These are phyloP conservation scores for Papilio protenor DNA, from an alignment of 2,888 invertebrate species.

Conservation along the genomic window DNA sequence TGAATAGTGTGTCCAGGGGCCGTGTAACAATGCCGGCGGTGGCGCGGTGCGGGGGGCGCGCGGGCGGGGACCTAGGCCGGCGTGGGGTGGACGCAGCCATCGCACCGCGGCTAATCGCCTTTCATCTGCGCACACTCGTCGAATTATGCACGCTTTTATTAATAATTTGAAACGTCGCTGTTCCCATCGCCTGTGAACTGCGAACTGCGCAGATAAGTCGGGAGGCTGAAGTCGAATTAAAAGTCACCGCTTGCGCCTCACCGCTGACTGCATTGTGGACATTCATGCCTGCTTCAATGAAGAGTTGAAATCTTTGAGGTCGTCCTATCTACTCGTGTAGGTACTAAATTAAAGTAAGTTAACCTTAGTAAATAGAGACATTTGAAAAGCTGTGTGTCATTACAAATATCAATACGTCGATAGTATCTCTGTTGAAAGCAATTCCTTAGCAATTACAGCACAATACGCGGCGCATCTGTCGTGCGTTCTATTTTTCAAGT, in stretches of 20 bases:
- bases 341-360: neutral
- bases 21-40: constrained; percentile 57
- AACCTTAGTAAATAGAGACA: neutral
- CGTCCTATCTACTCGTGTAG: neutral
- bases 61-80: constrained; percentile 24
- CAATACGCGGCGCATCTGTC: constrained; percentile 60
- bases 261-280: neutral
- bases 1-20: constrained; percentile 59
- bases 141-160: constrained; percentile 74
- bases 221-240: constrained; percentile 16
- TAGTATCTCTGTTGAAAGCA: constrained; percentile 47
- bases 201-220: constrained; percentile 33
- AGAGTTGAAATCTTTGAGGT: neutral
- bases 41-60: constrained; percentile 50
- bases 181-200: constrained; percentile 43
- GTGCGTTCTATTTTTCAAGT: constrained; percentile 42
- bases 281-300: neutral
- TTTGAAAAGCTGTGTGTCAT: neutral
- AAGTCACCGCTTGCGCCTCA: neutral
- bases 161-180: constrained; percentile 57
- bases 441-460: constrained; percentile 60
- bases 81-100: constrained; percentile 46
- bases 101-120: constrained; percentile 55
- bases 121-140: constrained; percentile 56
- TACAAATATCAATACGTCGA: neutral